These are phyloP conservation scores for Copidosoma floridanum DNA, from an alignment of 1,140 invertebrate genomes.

Conservation along the genomic window DNA sequence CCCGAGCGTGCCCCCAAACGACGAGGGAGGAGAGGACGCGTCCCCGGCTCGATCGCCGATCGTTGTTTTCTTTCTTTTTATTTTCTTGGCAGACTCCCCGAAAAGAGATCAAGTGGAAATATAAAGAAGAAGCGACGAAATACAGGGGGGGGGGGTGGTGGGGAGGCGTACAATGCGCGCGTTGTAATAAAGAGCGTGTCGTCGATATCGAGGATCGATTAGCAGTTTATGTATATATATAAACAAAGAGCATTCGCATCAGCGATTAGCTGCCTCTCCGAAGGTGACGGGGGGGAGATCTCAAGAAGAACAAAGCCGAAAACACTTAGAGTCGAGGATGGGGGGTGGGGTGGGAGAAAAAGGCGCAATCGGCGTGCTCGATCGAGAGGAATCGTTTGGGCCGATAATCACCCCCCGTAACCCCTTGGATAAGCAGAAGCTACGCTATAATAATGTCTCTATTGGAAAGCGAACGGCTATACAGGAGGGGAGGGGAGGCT, in stretches of 20 bases:
- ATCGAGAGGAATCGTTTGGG: slow-evolving; percentile 41
- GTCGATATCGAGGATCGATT: too few species aligned
- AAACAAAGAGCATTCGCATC: too few species aligned
- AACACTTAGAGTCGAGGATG: slow-evolving; percentile 46
- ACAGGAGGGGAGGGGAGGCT: slow-evolving; percentile 17
- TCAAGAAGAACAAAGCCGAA: slow-evolving; percentile 44
- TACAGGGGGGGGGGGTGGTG: too few species aligned
- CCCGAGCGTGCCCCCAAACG: slow-evolving; percentile 24
- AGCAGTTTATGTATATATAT: too few species aligned
- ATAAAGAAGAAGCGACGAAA: too few species aligned
- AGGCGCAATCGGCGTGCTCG: slow-evolving; percentile 17
- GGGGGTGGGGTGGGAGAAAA: slow-evolving; percentile 24
- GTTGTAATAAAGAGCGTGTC: too few species aligned
- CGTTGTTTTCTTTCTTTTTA: too few species aligned
- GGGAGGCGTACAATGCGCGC: too few species aligned
- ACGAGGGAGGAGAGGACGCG: background rate
- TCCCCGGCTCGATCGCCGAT: too few species aligned
- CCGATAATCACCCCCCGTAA: slow-evolving; percentile 25
- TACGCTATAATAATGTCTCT: slow-evolving; percentile 48
- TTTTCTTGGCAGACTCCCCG: too few species aligned
- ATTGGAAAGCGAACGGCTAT: slow-evolving; percentile 44
- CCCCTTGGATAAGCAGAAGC: slow-evolving; percentile 45
- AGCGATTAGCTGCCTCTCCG: background rate
- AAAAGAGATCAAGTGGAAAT: too few species aligned
- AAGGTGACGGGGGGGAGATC: slow-evolving; percentile 23